These are phyloP conservation scores for Morpho helenor DNA, from an alignment of 2,888 invertebrate species.

Conservation along the genomic window DNA sequence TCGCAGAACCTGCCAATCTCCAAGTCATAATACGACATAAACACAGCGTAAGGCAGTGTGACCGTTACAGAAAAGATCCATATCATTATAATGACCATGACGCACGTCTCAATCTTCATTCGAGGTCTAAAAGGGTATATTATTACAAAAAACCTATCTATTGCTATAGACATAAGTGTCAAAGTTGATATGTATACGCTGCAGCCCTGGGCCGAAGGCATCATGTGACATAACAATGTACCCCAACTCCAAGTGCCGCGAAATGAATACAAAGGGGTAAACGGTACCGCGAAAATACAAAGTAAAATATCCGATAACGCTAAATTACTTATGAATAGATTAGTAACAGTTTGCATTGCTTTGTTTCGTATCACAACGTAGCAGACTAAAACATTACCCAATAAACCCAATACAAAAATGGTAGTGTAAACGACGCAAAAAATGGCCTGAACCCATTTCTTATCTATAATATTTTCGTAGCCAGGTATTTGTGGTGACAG, in stretches of 20 bases:
- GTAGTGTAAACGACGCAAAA: conserved; percentile 89
- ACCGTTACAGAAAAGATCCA: conserved; percentile 94
- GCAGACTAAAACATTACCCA: conserved; percentile 94
- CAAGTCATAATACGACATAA: conserved; percentile 82
- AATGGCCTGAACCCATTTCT: conserved; percentile 83
- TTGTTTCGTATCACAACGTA: conserved; percentile 95
- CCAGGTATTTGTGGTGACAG: conserved; percentile 36
- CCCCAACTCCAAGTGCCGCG: conserved; percentile 97
- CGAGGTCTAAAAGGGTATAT: conserved; percentile 96
- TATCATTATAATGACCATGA: conserved; percentile 91
- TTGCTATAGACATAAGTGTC: conserved; percentile 97
- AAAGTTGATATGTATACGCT: conserved; percentile 98
- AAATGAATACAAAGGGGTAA: conserved; percentile 97
- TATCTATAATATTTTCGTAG: conserved; percentile 80
- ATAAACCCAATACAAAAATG: conserved; percentile 93
- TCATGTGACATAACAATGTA: conserved; percentile 91
- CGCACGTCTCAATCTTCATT: conserved; percentile 93
- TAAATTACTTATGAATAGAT: conserved; percentile 97
- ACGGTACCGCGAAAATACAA: conserved; percentile 95
- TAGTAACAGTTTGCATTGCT: conserved; percentile 98
- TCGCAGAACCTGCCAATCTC: conserved; percentile 83
- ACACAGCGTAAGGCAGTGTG: conserved; percentile 94
- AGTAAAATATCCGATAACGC: conserved; percentile 96
- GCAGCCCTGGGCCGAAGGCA: conserved; percentile 95
- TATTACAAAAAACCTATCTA: conserved; percentile 98